Base-by-base conservation (phyloP, 2,888 invertebrate species). In the Carabus problematicus region DNA sequence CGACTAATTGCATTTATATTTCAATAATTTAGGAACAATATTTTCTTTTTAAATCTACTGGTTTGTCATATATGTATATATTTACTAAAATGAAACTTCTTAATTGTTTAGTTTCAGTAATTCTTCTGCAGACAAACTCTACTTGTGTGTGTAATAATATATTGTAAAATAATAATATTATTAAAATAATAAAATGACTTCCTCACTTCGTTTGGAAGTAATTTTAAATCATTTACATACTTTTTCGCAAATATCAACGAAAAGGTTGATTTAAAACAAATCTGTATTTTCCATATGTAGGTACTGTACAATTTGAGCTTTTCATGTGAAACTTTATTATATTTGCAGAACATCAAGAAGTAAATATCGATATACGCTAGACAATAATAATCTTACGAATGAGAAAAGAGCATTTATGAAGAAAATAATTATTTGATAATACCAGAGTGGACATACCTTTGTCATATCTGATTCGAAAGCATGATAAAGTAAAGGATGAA, bases 401-500 rank as follows among this genome's bases (percentile, higher is more conserved):
- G 85, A 85, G 42, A 90, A 94, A 78, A 79, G 88, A 41, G 76
- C 84, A 64, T 94, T 78, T 95, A 94, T 77, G 90, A 92, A 74
- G n/a, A n/a, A n/a, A n/a, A n/a, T n/a, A n/a, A n/a, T n/a, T n/a
- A n/a, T n/a, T n/a, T n/a, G n/a, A n/a, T n/a, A n/a, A n/a, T n/a
- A n/a, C n/a, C n/a, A n/a, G n/a, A n/a, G n/a, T n/a, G n/a, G n/a
- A 56, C 76, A 77, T 76, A 88, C 90, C 76, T 87, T 84, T 0
- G 93, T 89, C 45, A 81, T 82, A 79, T 95, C 95, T 41, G 90
- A 86, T 12, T 94, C 93, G 0, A 94, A 94, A 3, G 95, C 95
- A 78, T 95, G 95, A 43, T 95, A 85, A 8, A 96, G 80, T n/a
- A 92, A 78, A 0, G 95, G 94, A 81, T 95, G 94, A 80, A 96